Evolutionary conservation across 2,113 vertebrate genomes (phyloP).

Genomic region (Nesoenas mayeri): DNA sequence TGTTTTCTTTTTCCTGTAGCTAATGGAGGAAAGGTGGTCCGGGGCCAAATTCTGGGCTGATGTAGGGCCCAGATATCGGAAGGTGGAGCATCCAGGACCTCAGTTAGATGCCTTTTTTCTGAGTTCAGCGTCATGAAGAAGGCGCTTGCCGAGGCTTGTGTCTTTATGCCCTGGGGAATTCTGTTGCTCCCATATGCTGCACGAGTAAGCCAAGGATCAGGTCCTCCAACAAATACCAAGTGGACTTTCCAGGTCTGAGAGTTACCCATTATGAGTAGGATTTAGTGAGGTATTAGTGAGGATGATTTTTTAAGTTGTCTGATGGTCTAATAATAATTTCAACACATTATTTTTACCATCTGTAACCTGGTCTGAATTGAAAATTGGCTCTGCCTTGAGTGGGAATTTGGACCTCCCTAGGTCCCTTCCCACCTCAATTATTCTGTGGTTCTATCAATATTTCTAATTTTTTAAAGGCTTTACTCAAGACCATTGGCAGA

Average conservation of each 20-base stretch:
- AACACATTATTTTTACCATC: slow-evolving; percentile 4
- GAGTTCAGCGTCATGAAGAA: not conserved
- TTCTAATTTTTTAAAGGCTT: slow-evolving; percentile 11
- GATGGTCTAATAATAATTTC: slow-evolving; percentile 32
- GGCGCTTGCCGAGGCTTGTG: not conserved
- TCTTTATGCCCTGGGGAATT: not conserved
- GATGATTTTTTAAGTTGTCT: slow-evolving; percentile 23
- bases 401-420: not conserved
- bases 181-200: not conserved
- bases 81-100: not conserved
- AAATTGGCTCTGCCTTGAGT: not conserved
- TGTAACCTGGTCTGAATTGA: not conserved
- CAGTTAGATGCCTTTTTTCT: not conserved
- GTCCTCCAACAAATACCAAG: not conserved
- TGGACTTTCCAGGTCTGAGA: slow-evolving; percentile 49
- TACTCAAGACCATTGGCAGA: slow-evolving; percentile 33
- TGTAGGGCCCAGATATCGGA: not conserved
- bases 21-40: not conserved
- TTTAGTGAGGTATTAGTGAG: slow-evolving; percentile 53
- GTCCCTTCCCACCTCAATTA: not conserved
- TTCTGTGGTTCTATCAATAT: not conserved
- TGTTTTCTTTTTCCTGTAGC: not conserved
- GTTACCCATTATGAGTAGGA: slow-evolving; percentile 32
- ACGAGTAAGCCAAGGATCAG: not conserved
- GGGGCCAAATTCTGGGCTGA: not conserved